Evolutionary conservation across 2,888 invertebrate species (phyloP), one percentile per base, ranked within the genome.

Genomic region (Danaus chrysippus): DNA sequence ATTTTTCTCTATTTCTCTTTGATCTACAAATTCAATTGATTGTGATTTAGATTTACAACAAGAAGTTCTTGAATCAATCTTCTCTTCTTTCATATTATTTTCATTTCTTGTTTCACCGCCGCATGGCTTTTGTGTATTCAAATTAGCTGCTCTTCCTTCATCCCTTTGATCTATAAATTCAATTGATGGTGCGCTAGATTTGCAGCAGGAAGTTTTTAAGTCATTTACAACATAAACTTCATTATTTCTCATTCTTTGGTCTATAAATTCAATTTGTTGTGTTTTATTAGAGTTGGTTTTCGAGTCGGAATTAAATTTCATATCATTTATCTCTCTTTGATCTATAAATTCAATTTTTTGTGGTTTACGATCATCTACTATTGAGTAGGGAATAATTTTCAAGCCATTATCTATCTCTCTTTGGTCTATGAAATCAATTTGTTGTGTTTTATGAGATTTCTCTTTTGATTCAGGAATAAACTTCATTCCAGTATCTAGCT

Each of bases 161-260:
- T 34, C 23, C 23, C 23, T 34, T 6, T 34, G 23, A 34, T 34
- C 23, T 34, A 34, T 6, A 8, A 34, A 34, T 34, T 34, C 23
- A 5, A 34, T 34, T 34, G 23, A 5, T 6, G 23, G 23, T 0
- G 23, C 1, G 23, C 23, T 34, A 34, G 23, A 34, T 34, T 34
- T 34, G 23, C 23, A 34, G 8, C 23, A 34, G 23, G 23, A 34
- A 6, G 23, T 34, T 34, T 34, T 34, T 6, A 34, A 34, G 23
- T 34, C 23, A 34, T 34, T 6, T 34, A 34, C 8, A 34, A 34
- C 23, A 34, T 46, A 3, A 6, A 12, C 12, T 43, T 5, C 43
- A 42, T 58, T 68, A 67, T 49, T 68, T 58, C 44, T 66, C 62
- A 55, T 74, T 72, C 41, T 49, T 52, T 58, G 58, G 17, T 58